These are phyloP conservation scores for Bostrychus sinensis DNA, from an alignment of 2,113 vertebrate genomes.

Conservation along the genomic window DNA sequence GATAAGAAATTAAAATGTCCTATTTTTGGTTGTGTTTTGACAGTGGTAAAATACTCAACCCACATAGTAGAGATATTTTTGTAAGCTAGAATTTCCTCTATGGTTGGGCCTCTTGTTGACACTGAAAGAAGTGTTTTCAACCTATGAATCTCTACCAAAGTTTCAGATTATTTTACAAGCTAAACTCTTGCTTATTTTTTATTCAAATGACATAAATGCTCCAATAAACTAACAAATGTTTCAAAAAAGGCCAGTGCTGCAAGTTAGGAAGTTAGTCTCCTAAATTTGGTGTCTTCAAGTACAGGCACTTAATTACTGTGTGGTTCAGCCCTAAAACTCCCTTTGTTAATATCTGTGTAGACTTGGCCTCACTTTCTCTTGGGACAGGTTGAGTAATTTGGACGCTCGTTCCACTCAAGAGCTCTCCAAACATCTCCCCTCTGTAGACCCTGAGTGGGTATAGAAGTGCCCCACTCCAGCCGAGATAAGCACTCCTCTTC, in stretches of 20 bases:
- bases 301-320: too few species aligned
- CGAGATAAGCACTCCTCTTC: constrained; percentile 38
- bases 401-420: constrained; percentile 70
- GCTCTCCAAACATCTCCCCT: constrained; percentile 65
- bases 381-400: constrained; percentile 21
- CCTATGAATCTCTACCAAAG: not conserved
- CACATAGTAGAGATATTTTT: not conserved
- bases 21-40: not conserved
- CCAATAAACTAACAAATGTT: too few species aligned
- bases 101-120: not conserved
- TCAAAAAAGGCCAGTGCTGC: not conserved
- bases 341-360: not conserved
- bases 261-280: not conserved
- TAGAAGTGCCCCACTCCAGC: constrained; percentile 59
- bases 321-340: too few species aligned
- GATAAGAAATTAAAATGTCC: not conserved
- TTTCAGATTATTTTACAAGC: not conserved
- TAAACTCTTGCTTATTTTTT: not conserved
- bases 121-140: not conserved
- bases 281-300: not conserved
- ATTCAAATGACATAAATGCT: too few species aligned
- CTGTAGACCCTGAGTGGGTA: constrained; percentile 52
- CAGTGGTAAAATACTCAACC: not conserved
- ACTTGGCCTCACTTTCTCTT: not conserved
- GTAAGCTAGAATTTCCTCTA: not conserved